Conservation (phyloP, 2,888 invertebrate genomes). For the Fissipunctia ypsillon region DNA sequence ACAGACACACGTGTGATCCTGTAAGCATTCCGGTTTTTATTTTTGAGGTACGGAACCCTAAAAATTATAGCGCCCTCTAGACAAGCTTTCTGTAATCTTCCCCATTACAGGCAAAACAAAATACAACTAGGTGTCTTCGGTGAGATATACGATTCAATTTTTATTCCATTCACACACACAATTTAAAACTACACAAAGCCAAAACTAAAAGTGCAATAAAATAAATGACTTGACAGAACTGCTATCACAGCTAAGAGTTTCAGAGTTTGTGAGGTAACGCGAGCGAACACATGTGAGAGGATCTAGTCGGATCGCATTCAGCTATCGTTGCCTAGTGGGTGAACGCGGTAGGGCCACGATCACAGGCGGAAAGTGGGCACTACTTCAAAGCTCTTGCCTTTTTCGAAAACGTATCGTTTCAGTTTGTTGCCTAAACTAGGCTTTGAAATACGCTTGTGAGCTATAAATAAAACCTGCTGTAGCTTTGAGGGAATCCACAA, state of each 20-base stretch:
- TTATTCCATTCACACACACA: conserved; percentile 6
- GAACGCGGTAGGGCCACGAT: conserved; percentile 16
- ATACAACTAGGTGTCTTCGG: not conserved
- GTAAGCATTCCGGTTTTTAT: too few relatives aligned
- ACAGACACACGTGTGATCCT: too few relatives aligned
- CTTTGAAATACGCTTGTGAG: too few relatives aligned
- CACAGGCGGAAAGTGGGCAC: too few relatives aligned
- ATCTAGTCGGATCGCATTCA: conserved; percentile 51
- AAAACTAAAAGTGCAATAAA: conserved; percentile 26
- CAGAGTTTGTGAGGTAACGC: conserved; percentile 24
- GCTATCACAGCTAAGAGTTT: conserved; percentile 25
- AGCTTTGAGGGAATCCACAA: too few relatives aligned
- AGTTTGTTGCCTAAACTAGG: too few relatives aligned
- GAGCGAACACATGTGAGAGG: conserved; percentile 55
- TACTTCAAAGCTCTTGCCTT: too few relatives aligned
- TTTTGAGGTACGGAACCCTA: too few relatives aligned
- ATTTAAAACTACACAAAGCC: conserved; percentile 14
- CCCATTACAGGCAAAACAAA: not conserved
- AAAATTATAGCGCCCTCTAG: too few relatives aligned
- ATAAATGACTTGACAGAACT: conserved; percentile 52
- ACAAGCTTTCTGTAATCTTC: too few relatives aligned
- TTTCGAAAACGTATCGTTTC: too few relatives aligned
- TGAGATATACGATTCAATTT: not conserved
- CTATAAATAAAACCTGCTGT: too few relatives aligned
- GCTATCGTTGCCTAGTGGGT: conserved; percentile 19